A percentile compares a stretch with the other conserved stretches of the same genome.
Conservation (phyloP, 53 echinoderm and acorn worm species). For the Astropecten irregularis region DNA sequence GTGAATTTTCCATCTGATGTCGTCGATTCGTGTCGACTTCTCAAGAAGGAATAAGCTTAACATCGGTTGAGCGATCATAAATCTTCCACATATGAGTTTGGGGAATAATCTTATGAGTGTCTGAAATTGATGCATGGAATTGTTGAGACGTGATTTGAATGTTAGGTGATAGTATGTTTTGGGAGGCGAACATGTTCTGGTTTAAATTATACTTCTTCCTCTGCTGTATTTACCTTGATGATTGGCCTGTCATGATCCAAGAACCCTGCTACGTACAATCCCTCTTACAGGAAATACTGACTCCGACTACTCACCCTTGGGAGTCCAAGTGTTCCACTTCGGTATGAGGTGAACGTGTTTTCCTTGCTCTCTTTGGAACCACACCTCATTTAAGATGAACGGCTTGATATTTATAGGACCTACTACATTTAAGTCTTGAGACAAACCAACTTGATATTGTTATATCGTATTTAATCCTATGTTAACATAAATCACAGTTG, state of each 20-base stretch:
- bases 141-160: slow-evolving; percentile 3
- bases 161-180: not conserved
- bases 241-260: slow-evolving; percentile 31
- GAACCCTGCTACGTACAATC: not conserved
- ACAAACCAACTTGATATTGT: not conserved
- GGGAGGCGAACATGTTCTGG: not conserved
- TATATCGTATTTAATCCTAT: slow-evolving; percentile 10
- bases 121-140: not conserved
- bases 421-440: not conserved
- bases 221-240: slow-evolving; percentile 29
- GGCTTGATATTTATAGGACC: not conserved
- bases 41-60: no score
- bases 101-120: no score
- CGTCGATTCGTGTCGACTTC: no score
- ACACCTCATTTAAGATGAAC: slow-evolving; percentile 21
- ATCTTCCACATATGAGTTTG: no score
- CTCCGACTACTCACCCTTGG: slow-evolving; percentile 16
- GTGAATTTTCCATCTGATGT: no score
- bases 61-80: no score
- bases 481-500: slow-evolving; percentile 9
- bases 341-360: slow-evolving; percentile 23
- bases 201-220: slow-evolving; percentile 46
- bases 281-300: slow-evolving; percentile 15
- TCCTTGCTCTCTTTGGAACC: not conserved
- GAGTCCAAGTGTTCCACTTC: slow-evolving; percentile 30